These are phyloP conservation scores for Tipula unca DNA, from an alignment of 2,888 invertebrate genomes.

Conservation along the genomic window DNA sequence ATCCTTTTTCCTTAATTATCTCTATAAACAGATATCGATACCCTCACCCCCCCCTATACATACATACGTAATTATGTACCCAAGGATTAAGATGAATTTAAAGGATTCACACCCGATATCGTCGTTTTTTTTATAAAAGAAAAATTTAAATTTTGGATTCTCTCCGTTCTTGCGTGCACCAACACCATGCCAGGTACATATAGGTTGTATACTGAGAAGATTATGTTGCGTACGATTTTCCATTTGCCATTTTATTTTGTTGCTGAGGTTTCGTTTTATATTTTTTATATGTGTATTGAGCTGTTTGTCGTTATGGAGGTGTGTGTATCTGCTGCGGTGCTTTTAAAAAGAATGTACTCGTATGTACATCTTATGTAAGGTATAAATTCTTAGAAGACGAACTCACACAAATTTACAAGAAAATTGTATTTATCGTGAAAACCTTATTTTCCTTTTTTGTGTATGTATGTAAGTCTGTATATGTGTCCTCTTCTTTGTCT, in stretches of 20 bases:
- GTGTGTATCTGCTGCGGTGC: background rate
- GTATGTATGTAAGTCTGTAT: background rate
- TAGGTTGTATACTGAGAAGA: background rate
- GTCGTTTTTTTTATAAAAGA: background rate
- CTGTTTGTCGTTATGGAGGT: background rate
- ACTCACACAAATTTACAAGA: background rate
- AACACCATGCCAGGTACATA: background rate
- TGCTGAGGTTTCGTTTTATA: background rate
- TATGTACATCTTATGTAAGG: no score
- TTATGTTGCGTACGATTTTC: background rate
- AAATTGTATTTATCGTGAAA: background rate
- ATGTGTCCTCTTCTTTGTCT: background rate
- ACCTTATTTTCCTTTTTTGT: background rate
- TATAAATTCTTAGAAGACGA: background rate
- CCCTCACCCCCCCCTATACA: no score
- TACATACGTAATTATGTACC: no score
- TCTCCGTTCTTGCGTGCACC: background rate
- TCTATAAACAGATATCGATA: background rate
- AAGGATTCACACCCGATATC: background rate
- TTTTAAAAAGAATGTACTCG: no score
- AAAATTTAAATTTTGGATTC: background rate
- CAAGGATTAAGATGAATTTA: background rate
- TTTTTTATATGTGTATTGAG: background rate
- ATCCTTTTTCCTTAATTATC: background rate
- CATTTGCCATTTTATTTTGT: background rate